Conservation (phyloP, 92 coral and sea anemone genomes). For the Diadumene lineata region DNA sequence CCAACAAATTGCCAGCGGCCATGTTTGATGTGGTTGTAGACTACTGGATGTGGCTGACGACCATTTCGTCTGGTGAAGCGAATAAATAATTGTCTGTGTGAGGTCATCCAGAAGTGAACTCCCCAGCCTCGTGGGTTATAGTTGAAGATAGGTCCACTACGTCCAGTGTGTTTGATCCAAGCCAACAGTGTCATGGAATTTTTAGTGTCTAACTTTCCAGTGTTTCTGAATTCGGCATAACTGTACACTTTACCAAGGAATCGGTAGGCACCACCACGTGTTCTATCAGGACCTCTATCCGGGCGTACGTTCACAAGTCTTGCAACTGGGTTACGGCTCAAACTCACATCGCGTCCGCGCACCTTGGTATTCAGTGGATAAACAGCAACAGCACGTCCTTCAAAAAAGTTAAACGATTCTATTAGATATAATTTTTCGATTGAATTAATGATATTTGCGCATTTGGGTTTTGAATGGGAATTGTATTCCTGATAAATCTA, state of each 20-base stretch:
- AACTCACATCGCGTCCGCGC: constrained; percentile 39
- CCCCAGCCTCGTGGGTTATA: constrained; percentile 74
- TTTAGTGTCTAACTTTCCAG: constrained; percentile 51
- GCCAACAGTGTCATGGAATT: constrained; percentile 67
- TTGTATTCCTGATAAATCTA: neutral
- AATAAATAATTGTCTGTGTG: constrained; percentile 39
- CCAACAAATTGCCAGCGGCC: constrained; percentile 63
- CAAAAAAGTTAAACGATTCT: neutral
- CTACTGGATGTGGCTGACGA: constrained; percentile 30
- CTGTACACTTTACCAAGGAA: constrained; percentile 41
- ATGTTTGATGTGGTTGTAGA: constrained; percentile 30
- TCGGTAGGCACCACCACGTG: constrained; percentile 54
- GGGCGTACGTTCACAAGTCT: constrained; percentile 35
- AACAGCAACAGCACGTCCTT: constrained; percentile 44
- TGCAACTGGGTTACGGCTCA: constrained; percentile 28
- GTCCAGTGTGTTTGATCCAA: constrained; percentile 55
- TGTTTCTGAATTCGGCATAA: constrained; percentile 40
- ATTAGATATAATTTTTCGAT: neutral
- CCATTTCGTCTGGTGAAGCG: constrained; percentile 59
- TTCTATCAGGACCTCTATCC: constrained; percentile 45
- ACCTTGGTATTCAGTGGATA: constrained; percentile 40
- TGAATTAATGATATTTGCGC: too few relatives aligned
- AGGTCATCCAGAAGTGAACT: constrained; percentile 68
- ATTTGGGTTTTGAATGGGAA: too few relatives aligned
- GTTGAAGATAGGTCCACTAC: constrained; percentile 60